Percentiles rank a stretch among this genome's conserved stretches.
Conservation (phyloP, 2,888 invertebrate genomes). For the Melanophora roralis region DNA sequence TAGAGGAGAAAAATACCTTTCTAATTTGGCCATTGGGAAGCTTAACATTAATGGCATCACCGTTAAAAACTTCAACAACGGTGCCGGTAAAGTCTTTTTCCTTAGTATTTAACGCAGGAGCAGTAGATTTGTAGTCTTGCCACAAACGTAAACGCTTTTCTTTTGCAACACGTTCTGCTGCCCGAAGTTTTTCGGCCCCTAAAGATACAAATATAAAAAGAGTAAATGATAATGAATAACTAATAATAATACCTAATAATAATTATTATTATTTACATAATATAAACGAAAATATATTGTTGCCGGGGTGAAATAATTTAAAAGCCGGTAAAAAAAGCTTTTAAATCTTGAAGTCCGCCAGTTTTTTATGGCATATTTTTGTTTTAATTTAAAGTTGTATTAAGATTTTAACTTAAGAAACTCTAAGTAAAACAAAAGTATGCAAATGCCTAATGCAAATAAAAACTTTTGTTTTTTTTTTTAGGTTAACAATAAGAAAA, state of each 20-base stretch:
- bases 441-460: conserved; percentile 24
- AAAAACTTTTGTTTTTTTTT: too few relatives aligned
- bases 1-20: conserved; percentile 97
- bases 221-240: not conserved
- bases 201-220: conserved; percentile 16
- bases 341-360: conserved; percentile 75
- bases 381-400: conserved; percentile 62
- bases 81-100: conserved; percentile 89
- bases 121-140: conserved; percentile 91
- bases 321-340: conserved; percentile 61
- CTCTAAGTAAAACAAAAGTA: conserved; percentile 52
- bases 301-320: conserved; percentile 77
- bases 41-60: conserved; percentile 94
- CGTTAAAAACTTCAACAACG: conserved; percentile 94
- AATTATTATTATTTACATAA: not conserved
- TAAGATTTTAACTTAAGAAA: conserved; percentile 50
- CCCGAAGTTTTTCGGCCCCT: conserved; percentile 89
- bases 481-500: too few relatives aligned
- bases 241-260: not conserved
- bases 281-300: conserved; percentile 64
- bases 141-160: conserved; percentile 91
- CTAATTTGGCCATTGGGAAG: conserved; percentile 86
- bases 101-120: conserved; percentile 84
- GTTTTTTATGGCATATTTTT: conserved; percentile 69
- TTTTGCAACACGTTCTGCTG: conserved; percentile 92